Base-by-base conservation (phyloP, 2,888 invertebrate species). In the Synanthedon tipuliformis region DNA sequence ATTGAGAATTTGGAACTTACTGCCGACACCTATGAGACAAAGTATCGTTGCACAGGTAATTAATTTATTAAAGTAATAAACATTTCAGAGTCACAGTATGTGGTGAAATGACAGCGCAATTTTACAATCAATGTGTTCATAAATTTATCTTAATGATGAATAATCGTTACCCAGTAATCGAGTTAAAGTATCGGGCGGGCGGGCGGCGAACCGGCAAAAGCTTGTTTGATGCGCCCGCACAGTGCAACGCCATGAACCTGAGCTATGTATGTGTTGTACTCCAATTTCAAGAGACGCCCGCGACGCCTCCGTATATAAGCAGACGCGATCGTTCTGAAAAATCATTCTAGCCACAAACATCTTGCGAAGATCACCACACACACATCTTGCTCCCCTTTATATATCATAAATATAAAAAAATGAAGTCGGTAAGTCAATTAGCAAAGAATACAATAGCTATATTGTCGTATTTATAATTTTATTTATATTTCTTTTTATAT, bases 271-370 rank as follows among this genome's bases (percentile, higher is more conserved):
- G 34, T 34, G 52, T 56, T 54, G 60, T 84, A 85, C 80, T 86
- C 85, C 68, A 84, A 80, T 84, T 86, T 81, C 77, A 78, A 70
- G 81, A 73, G 67, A 70, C 71, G 70, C 71, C 69, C 64, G 61
- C 75, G 63, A 68, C 60, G 61, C 63, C 54, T 63, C 3, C 64
- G 75, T 87, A 87, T 87, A 87, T 75, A 87, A 85, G 81, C 78
- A 57, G 66, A 69, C 52, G 70, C 71, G 62, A 67, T 61, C 71
- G 65, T 75, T 78, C 82, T 86, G 78, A 84, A 86, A 81, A 84
- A 84, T 84, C 86, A 87, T 86, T 85, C 86, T 81, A 68, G 69
- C 73, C 65, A 65, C 73, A 79, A 70, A 79, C 83, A 77, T 79
- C 78, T 69, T 74, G 59, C 74, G 81, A 74, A 73, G 73, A 84